These are phyloP conservation scores for Acanthosepion esculentum DNA, from an alignment of 2,888 invertebrate species.

Conservation along the genomic window DNA sequence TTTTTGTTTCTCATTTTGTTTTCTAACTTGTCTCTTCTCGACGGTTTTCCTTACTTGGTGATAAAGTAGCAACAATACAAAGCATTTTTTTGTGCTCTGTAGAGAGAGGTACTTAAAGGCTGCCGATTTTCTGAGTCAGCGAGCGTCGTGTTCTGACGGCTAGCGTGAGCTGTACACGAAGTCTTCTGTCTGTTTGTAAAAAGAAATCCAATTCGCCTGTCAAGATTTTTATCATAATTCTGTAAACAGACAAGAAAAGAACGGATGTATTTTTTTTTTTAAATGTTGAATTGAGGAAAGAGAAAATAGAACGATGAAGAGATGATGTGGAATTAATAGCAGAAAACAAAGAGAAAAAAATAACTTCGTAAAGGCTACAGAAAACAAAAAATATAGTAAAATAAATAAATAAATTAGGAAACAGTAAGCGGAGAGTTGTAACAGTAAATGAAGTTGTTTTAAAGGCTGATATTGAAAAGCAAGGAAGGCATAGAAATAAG, in stretches of 20 bases:
- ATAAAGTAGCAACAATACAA: background rate
- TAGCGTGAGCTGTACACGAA: background rate
- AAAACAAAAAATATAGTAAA: background rate
- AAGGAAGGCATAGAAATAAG: no score
- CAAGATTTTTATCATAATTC: conserved; percentile 2
- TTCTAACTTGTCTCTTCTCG: background rate
- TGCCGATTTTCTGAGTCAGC: background rate
- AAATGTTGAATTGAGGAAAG: background rate
- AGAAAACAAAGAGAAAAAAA: background rate
- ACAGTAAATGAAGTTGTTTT: no score
- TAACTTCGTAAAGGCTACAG: no score
- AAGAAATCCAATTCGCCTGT: background rate
- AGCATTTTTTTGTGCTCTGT: background rate
- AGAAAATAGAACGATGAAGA: background rate
- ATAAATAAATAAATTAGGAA: no score
- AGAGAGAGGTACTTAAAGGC: background rate
- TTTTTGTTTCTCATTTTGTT: background rate
- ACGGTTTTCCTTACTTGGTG: background rate
- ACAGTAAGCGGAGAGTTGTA: no score
- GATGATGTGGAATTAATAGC: background rate
- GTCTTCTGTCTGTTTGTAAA: background rate
- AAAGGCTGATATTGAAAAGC: no score
- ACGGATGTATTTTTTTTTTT: background rate
- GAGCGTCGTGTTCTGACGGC: background rate
- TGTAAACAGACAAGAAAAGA: background rate